Evolutionary conservation across 2,888 invertebrate species (phyloP), one percentile per base, ranked within the genome.

Genomic region (Apamea sordens): DNA sequence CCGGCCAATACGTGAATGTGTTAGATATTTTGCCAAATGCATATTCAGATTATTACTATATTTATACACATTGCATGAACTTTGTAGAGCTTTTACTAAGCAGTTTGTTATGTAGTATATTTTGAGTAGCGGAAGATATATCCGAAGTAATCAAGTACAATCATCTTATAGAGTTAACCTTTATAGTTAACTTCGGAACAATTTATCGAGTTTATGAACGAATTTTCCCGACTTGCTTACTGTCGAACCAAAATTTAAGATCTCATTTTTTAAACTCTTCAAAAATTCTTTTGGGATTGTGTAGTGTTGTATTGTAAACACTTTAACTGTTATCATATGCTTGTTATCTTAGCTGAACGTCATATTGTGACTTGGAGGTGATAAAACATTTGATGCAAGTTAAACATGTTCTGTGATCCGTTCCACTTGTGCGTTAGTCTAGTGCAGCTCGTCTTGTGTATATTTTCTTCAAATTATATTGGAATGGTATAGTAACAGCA

Each of bases 191-290:
- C 92, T 93, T 94, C 91, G 92, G 92, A 93, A 93, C 92, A 92
- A 93, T 92, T 86, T 88, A 93, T 92, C 92, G 93, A 93, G 92
- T 93, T 94, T 93, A 93, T 92, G 89, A 94, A 95, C 94, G 94
- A 95, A 95, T 95, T 95, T 86, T 84, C 76, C 93, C 92, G 89
- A 93, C 92, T 95, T 95, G 95, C 95, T 96, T 95, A 96, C 94
- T 94, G 92, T 95, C 91, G 93, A 95, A 96, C 95, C 95, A 96
- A 96, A 95, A 95, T 96, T 95, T 92, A 84, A 94, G 96, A 97
- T 96, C 96, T 96, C 95, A 95, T 95, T 95, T 94, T 90, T 83
- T 77, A 53, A 89, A 89, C 88, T 88, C 88, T 80, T 89, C 89
- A 85, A 87, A 88, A 84, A 81, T 78, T 80, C 75, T 82, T 84